Base-by-base conservation (phyloP, 1,140 invertebrate species). In the Pentalonia nigronervosa region DNA sequence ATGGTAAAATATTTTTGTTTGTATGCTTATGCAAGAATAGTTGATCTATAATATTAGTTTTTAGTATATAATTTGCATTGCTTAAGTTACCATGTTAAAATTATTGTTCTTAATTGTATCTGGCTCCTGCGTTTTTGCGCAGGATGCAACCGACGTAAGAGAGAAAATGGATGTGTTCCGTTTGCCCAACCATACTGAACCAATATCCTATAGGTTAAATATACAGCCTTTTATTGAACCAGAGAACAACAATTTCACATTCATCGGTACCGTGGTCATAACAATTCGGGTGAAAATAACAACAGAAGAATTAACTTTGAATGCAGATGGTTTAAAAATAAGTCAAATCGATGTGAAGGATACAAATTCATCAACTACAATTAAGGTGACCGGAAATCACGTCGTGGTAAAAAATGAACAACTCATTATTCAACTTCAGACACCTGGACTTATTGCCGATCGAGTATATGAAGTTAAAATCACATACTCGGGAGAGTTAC, bases 381-480 rank as follows among this genome's bases (percentile, higher is more conserved):
- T 53, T 11, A 6, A 67, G 0, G 25, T 30, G 6, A 8, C 14
- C 1, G 21, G 8, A 8, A 30, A 41, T 1, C 0, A 36, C 14
- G 17, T 60, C 2, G 23, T 14, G 36, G 36, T 1, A 0, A 41
- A 86, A 53, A 93, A 93, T 30, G 81, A 93, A 86, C 91, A 93
- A 30, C 91, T 93, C 8, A 93, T 56, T 2, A 53, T 93, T 20
- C 11, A 41, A 30, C 23, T 93, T 1, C 17, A 84, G 14, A 14
- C 53, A 53, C 91, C 67, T 6, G 76, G 91, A 60, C 14, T 93
- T 8, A 86, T 93, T 36, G 76, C 91, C 30, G 56, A 76, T 36
- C 84, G 36, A 47, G 25, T 83, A 23, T 94, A 94, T 56, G 47
- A 89, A 8, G 84, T 94, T 14, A 7, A 83, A 87, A 94, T 94